These are phyloP conservation scores for Onchidella celtica DNA, from an alignment of 2,888 invertebrate genomes.

Conservation along the genomic window DNA sequence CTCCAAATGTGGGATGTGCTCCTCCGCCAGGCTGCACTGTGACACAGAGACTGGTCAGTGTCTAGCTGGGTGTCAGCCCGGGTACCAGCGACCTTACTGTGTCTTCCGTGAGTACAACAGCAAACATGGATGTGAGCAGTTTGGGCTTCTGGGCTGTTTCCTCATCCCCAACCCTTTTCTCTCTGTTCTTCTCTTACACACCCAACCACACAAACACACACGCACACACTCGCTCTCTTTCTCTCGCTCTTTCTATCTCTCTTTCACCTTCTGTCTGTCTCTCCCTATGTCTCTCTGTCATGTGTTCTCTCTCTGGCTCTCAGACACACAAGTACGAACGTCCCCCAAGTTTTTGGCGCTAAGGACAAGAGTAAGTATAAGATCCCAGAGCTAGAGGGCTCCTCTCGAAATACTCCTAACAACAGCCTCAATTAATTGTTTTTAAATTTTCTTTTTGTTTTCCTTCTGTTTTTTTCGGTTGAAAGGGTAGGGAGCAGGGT, in stretches of 20 bases:
- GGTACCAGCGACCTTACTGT: slow-evolving; percentile 31
- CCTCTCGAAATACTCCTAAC: no score
- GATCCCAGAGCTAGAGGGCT: no score
- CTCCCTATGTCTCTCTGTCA: not conserved
- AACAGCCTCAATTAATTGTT: no score
- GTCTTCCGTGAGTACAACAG: not conserved
- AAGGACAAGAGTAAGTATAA: no score
- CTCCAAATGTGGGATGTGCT: not conserved
- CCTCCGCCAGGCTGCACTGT: not conserved
- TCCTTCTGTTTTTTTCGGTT: no score
- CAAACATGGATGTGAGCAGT: not conserved
- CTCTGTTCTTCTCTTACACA: not conserved
- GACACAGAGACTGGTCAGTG: not conserved
- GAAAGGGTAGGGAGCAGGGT: no score
- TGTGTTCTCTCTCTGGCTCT: not conserved
- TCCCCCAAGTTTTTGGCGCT: no score
- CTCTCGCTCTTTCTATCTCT: not conserved
- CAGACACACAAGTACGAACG: no score
- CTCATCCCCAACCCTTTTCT: not conserved
- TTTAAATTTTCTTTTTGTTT: no score
- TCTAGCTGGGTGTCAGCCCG: slow-evolving; percentile 6
- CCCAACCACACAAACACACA: no score
- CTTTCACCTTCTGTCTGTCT: not conserved
- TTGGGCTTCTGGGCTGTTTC: not conserved
- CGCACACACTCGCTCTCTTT: not conserved